Evolutionary conservation across 2,797 vertebrate genomes (phyloP).

Genomic region (Allochrocebus solatus): DNA sequence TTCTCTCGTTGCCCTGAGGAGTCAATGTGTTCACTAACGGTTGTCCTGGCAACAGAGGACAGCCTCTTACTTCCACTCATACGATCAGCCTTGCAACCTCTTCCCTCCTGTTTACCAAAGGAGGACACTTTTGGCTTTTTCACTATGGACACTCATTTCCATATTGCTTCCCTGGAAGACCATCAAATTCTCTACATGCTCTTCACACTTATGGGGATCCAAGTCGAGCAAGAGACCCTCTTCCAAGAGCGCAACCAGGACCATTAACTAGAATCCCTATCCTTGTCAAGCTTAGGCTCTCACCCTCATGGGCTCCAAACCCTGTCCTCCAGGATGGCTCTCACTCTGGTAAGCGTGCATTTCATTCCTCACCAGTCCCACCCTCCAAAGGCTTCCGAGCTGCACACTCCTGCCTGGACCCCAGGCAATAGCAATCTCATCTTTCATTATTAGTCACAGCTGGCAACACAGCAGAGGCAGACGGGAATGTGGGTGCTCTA

Average conservation of each 20-base stretch:
- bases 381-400: neutral
- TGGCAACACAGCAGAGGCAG: neutral
- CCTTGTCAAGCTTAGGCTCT: neutral
- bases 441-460: constrained; percentile 19
- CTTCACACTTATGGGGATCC: neutral
- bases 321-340: neutral
- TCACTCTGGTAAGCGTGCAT: neutral
- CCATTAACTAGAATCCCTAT: neutral
- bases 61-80: neutral
- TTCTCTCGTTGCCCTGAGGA: neutral
- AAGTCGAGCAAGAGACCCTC: neutral
- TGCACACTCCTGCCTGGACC: neutral
- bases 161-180: neutral
- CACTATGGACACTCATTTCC: neutral
- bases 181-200: neutral
- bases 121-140: neutral
- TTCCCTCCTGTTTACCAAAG: neutral
- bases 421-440: neutral
- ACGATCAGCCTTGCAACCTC: neutral
- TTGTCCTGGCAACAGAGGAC: neutral
- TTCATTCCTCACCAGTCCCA: neutral
- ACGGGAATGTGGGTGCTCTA: neutral
- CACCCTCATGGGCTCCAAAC: neutral
- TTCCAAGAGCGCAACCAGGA: neutral
- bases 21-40: neutral